Conservation (phyloP, 53 echinoderm and acorn worm species). For the Zoroaster sp. region DNA sequence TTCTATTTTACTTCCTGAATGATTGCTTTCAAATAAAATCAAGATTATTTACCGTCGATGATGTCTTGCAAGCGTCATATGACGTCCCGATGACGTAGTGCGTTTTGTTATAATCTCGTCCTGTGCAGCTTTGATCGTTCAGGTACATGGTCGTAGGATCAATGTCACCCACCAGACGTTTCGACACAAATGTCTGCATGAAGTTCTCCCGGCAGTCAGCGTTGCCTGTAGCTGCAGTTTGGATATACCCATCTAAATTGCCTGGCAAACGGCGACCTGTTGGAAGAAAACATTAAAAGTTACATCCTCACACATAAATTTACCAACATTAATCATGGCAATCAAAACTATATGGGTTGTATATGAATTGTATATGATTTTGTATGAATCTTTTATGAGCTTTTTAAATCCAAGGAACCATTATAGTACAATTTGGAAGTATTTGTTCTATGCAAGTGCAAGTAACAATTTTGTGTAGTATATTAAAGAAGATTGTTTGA, state of each 20-base stretch:
- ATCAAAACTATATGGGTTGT: no score
- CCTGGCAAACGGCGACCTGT: constrained; percentile 2
- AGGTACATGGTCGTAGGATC: constrained; percentile 69
- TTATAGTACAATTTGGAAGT: no score
- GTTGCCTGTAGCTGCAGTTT: not conserved
- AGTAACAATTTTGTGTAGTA: no score
- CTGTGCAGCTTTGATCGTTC: constrained; percentile 70
- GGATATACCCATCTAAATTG: not conserved
- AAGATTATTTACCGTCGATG: constrained; percentile 10
- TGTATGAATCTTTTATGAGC: no score
- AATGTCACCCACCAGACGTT: constrained; percentile 52
- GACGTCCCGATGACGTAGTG: constrained; percentile 76
- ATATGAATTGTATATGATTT: no score
- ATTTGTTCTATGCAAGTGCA: no score
- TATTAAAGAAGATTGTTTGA: no score
- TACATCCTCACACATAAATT: not conserved
- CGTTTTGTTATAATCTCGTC: constrained; percentile 53
- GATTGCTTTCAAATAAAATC: not conserved
- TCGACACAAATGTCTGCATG: constrained; percentile 72
- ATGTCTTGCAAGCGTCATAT: constrained; percentile 75
- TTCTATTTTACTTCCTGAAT: not conserved
- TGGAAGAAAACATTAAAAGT: not conserved
- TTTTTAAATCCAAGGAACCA: no score
- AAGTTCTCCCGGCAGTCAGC: constrained; percentile 56
- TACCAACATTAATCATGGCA: no score